phyloP scores from a whole-genome alignment of 2,797 vertebrate species.

The Sandelia bainsii region DNA sequence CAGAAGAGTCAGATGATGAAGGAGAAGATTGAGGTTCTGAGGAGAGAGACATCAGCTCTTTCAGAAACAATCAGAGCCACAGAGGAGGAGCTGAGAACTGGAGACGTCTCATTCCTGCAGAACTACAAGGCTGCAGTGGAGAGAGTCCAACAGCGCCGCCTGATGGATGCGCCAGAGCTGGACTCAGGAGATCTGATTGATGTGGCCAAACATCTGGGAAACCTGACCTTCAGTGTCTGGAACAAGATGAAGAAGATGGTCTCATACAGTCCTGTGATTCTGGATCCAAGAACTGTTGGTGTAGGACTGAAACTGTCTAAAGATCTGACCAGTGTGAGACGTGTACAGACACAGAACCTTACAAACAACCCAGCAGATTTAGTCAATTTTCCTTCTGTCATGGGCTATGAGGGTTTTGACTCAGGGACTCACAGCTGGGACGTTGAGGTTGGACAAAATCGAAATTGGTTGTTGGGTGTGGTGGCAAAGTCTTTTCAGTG shows the following conservation, averaged over 20 bases:
- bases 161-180: neutral
- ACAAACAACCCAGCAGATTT: too few species aligned
- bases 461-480: neutral
- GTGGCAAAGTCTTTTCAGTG: neutral
- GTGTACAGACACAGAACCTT: too few species aligned
- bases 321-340: too few species aligned
- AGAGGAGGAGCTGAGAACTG: constrained; percentile 1
- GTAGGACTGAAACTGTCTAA: too few species aligned
- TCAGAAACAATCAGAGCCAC: neutral
- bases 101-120: constrained; percentile 9
- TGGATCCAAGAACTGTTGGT: too few species aligned
- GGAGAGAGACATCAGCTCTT: neutral
- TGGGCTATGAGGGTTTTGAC: neutral
- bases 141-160: neutral
- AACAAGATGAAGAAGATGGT: neutral
- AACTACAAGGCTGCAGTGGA: neutral
- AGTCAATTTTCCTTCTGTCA: neutral
- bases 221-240: constrained; percentile 30
- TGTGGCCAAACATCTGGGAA: constrained; percentile 21
- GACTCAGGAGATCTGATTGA: neutral
- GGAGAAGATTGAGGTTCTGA: neutral
- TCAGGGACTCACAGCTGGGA: constrained; percentile 19
- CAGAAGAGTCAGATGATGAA: neutral
- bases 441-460: neutral
- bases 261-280: too few species aligned